phyloP scores from a whole-genome alignment of 2,113 vertebrate species.

The Pelecanoides urinatrix region DNA sequence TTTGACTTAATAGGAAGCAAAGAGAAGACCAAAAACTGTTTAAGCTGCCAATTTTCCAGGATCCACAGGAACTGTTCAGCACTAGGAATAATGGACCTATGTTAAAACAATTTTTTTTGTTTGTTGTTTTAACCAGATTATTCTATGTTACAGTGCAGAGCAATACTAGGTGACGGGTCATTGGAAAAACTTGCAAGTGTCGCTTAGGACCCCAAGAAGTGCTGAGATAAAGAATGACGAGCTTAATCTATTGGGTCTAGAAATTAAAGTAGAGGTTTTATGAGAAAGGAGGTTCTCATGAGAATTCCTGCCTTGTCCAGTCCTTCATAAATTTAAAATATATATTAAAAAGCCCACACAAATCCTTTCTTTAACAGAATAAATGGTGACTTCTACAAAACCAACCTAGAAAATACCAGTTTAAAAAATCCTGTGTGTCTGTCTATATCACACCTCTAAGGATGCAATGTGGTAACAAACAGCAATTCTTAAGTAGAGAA shows the following conservation, averaged over 20 bases:
- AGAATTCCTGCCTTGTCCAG: background rate
- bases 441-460: background rate
- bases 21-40: background rate
- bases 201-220: background rate
- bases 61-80: background rate
- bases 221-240: background rate
- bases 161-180: background rate
- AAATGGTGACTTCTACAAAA: background rate
- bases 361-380: background rate
- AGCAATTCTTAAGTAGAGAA: background rate
- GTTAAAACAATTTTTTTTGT: background rate
- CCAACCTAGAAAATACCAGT: background rate
- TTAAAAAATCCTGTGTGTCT: background rate
- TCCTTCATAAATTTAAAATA: background rate
- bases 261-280: background rate
- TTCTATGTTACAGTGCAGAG: background rate
- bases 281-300: background rate
- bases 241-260: background rate
- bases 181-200: background rate
- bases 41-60: background rate
- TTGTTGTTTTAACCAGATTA: background rate
- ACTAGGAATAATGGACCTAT: background rate
- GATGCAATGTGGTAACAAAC: background rate
- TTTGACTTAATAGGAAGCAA: constrained; percentile 27
- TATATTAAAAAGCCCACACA: background rate